Evolutionary conservation across 2,888 invertebrate species (phyloP).

Genomic region (Mythimna ferrago): DNA sequence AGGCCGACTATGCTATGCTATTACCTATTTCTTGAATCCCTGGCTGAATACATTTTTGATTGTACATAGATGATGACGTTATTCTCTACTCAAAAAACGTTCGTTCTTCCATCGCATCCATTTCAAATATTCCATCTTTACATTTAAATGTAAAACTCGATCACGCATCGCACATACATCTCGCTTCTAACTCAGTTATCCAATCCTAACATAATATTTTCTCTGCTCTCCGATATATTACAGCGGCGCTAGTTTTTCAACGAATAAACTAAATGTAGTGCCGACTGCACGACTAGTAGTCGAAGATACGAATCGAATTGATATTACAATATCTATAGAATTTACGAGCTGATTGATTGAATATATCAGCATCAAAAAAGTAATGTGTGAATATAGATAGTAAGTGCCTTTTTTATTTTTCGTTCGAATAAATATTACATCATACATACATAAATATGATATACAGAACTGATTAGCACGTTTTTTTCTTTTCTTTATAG

Average conservation of each 20-base stretch:
- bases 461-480: not conserved
- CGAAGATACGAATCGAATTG: conserved; percentile 38
- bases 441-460: not conserved
- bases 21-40: not conserved
- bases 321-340: conserved; percentile 44
- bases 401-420: not conserved
- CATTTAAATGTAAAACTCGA: conserved; percentile 12
- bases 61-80: not conserved
- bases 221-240: conserved; percentile 68
- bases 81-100: not conserved
- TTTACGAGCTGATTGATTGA: conserved; percentile 31
- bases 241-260: conserved; percentile 70
- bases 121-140: conserved; percentile 17
- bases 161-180: conserved; percentile 22
- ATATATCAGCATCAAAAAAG: conserved; percentile 22
- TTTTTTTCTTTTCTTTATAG: too few species aligned
- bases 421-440: not conserved
- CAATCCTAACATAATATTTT: conserved; percentile 79
- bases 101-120: not conserved
- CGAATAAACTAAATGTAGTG: conserved; percentile 70
- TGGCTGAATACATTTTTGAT: not conserved
- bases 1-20: too few species aligned
- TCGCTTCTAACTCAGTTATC: conserved; percentile 73
- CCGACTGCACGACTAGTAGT: conserved; percentile 10
- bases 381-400: conserved; percentile 2